These are phyloP conservation scores for Coptodon bakossiorum DNA, from an alignment of 2,113 vertebrate species.

Conservation along the genomic window DNA sequence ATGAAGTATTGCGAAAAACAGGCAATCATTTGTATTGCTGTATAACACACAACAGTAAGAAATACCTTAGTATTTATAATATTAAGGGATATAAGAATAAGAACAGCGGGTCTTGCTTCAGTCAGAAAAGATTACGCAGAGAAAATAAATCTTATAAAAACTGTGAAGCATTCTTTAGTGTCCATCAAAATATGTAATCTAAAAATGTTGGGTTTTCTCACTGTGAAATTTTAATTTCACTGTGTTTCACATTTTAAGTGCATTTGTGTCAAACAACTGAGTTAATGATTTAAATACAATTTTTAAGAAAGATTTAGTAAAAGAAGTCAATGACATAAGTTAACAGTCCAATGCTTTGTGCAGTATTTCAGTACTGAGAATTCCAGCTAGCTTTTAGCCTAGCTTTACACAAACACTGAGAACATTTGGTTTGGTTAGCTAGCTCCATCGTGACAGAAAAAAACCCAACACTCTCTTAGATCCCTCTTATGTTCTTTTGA, in stretches of 20 bases:
- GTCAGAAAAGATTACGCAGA: not conserved
- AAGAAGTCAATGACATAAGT: not conserved
- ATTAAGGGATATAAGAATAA: not conserved
- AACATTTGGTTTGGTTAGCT: not conserved
- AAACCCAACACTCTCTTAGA: not conserved
- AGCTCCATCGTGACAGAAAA: not conserved
- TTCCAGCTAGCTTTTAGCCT: not conserved
- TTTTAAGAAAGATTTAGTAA: not conserved
- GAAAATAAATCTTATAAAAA: not conserved
- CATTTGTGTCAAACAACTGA: not conserved
- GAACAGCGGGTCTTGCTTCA: not conserved
- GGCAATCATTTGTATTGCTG: not conserved
- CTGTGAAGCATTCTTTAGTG: not conserved
- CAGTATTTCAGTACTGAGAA: not conserved
- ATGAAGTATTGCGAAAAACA: not conserved
- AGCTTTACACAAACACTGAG: not conserved
- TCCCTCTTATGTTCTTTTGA: not conserved
- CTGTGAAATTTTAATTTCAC: not conserved
- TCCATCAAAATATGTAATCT: not conserved
- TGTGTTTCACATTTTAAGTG: not conserved
- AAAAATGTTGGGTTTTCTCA: not conserved
- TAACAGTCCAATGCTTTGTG: slow-evolving; percentile 15
- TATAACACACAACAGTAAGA: not conserved
- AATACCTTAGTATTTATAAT: not conserved
- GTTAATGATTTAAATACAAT: not conserved